A percentile compares a stretch with the other conserved stretches of the same genome.
These are phyloP conservation scores for Heterohyrax brucei DNA, from an alignment of 2,797 vertebrate species.

Conservation along the genomic window DNA sequence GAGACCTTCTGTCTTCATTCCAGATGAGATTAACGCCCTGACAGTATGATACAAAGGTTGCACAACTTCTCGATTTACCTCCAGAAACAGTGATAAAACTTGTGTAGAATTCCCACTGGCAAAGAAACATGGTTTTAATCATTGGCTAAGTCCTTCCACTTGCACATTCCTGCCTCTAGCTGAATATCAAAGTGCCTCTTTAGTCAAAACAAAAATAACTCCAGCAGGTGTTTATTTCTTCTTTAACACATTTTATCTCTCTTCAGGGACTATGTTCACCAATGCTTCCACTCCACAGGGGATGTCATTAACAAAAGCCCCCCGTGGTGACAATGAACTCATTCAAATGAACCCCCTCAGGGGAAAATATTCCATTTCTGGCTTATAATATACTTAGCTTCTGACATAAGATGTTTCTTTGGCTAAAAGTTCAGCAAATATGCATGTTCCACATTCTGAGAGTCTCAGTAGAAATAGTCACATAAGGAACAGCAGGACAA, in stretches of 20 bases:
- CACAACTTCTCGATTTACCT: conserved; percentile 70
- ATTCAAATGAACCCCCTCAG: conserved; percentile 90
- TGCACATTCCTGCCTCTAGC: conserved; percentile 84
- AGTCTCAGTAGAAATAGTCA: conserved; percentile 11
- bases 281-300: conserved; percentile 86
- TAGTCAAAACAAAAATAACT: conserved; percentile 91
- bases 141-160: conserved; percentile 72
- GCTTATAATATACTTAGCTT: conserved; percentile 85
- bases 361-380: conserved; percentile 84
- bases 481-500: background rate
- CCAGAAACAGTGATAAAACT: conserved; percentile 17
- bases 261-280: conserved; percentile 86
- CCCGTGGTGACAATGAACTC: conserved; percentile 89
- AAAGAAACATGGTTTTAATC: conserved; percentile 74
- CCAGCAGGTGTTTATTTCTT: conserved; percentile 90
- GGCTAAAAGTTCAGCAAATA: conserved; percentile 61
- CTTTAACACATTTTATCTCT: conserved; percentile 88
- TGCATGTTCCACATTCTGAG: background rate
- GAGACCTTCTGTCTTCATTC: conserved; percentile 68
- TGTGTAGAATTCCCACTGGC: background rate
- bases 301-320: conserved; percentile 90
- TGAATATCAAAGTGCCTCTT: conserved; percentile 89
- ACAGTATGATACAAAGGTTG: conserved; percentile 51
- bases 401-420: conserved; percentile 51
- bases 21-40: background rate